Evolutionary conservation across 2,888 invertebrate species (phyloP), one percentile per base, ranked within the genome.

Genomic region (Tribolium freemani): DNA sequence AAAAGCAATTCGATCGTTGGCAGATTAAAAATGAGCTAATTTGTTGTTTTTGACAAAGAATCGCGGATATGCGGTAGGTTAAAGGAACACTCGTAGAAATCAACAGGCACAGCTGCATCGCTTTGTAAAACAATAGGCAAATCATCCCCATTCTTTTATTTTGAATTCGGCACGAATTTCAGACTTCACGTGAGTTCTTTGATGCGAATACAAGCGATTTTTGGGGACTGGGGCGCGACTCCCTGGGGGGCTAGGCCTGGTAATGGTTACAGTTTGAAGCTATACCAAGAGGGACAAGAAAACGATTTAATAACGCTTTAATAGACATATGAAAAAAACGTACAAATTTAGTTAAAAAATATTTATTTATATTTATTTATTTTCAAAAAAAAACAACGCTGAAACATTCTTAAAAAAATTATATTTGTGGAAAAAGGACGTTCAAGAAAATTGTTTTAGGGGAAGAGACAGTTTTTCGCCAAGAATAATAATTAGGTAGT

Each of bases 41-140:
- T 26, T 26, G 26, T 26, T 26, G 26, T 26, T 26, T 26, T 26
- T 6, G 51, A 13, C 13, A 56, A 56, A 50, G 21, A 66, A 11
- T 48, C 44, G 68, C 73, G 73, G 73, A 73, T 60, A 57, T 73
- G 73, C 73, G 73, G 73, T 63, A 68, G 58, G 63, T 71, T 60
- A 63, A 16, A 57, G 21, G 58, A 58, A 68, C 10, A 10, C 21
- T 58, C 16, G 20, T 30, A 63, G 38, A 26, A 61, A 58, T 44
- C 44, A 11, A 45, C 26, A 30, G 20, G 13, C 50, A 13, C 68
- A 69, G 73, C 71, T 67, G 74, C 53, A 51, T 46, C 26, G 50
- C 48, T 61, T 68, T 57, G 48, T 71, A 74, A 74, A 74, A 74
- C 74, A 74, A 74, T 72, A 56, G 21, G 8, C 26, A 60, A 58